phyloP scores from a whole-genome alignment of 1,140 invertebrate genomes.

The Zeugodacus cucurbitae region DNA sequence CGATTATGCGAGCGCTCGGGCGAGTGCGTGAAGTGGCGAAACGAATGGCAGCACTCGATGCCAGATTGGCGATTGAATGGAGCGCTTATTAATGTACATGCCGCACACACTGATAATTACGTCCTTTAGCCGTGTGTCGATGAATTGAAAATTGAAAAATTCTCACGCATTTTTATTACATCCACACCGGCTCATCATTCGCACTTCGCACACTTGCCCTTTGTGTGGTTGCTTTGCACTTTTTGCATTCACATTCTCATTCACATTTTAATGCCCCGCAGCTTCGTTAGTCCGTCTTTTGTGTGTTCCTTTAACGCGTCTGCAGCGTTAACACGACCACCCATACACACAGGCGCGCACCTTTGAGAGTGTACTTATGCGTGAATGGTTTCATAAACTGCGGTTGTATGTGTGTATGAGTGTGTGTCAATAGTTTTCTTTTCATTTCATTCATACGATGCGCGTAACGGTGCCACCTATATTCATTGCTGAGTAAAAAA shows the following conservation, averaged over 20 bases:
- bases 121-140: neutral
- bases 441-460: neutral
- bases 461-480: neutral
- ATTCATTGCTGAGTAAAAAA: neutral
- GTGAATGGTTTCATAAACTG: conserved; percentile 1
- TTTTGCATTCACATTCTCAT: conserved; percentile 34
- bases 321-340: neutral
- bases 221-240: neutral
- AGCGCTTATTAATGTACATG: neutral
- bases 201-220: neutral
- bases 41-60: neutral
- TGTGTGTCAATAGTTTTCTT: conserved; percentile 1
- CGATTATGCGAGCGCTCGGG: too few species aligned
- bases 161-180: conserved; percentile 32
- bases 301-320: neutral
- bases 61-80: conserved; percentile 11
- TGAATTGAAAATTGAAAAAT: conserved; percentile 37
- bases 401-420: neutral
- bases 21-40: neutral
- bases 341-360: neutral
- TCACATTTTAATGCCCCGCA: conserved; percentile 17
- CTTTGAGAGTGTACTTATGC: neutral
- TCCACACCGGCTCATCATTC: neutral
- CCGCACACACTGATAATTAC: neutral
- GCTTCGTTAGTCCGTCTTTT: neutral